Evolutionary conservation across 35 echinoderm and acorn worm genomes (phyloP).

Genomic region (Apostichopus japonicus): DNA sequence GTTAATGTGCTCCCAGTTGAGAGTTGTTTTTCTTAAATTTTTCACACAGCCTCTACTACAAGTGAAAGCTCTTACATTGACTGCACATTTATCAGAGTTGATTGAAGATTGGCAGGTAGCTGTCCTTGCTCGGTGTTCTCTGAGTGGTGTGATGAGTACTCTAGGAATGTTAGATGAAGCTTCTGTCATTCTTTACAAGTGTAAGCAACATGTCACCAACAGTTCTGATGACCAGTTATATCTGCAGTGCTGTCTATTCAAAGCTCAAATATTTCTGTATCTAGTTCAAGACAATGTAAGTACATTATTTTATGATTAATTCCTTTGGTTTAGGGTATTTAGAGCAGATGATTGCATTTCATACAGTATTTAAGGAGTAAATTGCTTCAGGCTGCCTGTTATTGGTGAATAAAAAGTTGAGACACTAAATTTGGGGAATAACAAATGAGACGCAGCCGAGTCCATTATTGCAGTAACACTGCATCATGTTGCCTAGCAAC

Average conservation of each 20-base stretch:
- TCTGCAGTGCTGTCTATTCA: slow-evolving; percentile 12
- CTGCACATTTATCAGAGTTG: slow-evolving; percentile 2
- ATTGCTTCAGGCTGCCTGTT: no score
- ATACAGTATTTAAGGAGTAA: no score
- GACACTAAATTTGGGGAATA: no score
- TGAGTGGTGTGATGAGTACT: slow-evolving; percentile 15
- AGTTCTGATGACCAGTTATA: neutral
- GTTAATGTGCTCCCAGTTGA: no score
- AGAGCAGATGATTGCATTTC: no score
- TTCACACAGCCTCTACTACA: slow-evolving; percentile 57
- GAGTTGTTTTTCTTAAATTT: no score
- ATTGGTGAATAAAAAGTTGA: no score
- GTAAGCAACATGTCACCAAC: neutral
- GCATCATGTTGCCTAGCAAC: no score
- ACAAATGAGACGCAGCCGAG: no score
- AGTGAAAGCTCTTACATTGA: slow-evolving; percentile 35
- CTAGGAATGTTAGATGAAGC: slow-evolving; percentile 39
- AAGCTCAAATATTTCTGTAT: neutral
- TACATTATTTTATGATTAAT: no score
- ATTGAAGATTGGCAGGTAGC: neutral
- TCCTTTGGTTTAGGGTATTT: no score
- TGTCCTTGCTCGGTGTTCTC: slow-evolving; percentile 43
- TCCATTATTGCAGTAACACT: no score
- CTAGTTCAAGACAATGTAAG: neutral
- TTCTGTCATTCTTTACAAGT: neutral